Evolutionary conservation across 2,888 invertebrate species (phyloP), one percentile per base, ranked within the genome.

Genomic region (Cataglyphis albicans): DNA sequence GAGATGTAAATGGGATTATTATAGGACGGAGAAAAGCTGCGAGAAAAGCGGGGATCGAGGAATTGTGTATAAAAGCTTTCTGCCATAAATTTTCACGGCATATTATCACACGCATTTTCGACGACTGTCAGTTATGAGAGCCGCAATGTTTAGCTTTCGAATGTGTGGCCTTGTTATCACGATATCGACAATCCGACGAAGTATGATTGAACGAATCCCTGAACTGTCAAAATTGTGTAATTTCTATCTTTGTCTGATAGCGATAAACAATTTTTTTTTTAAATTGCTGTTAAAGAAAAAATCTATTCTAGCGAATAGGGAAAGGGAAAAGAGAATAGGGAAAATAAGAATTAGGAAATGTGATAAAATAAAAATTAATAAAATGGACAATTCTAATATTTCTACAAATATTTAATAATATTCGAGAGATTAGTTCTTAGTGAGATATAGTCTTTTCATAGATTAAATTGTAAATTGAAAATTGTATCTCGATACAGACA

Each of bases 11-110:
- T 21, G 76, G 59, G 35, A 67, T 67, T 57, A 74, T 65, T 52
- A 74, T 81, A 52, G 35, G 35, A 15, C 52, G 44, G n/a, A 52
- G 25, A 25, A 65, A 81, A 81, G 70, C 63, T 38, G 52, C 38
- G 59, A 76, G 84, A 81, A 75, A 83, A 73, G 82, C 68, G 81
- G 80, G 65, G 65, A 83, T 84, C 82, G 86, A 80, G 70, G 82
- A 84, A 82, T 74, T 76, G 72, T 81, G 76, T 73, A 83, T 87
- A 88, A 87, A 81, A 85, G 81, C 80, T 75, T 85, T 74, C 48
- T 55, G 68, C 59, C 85, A 80, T 84, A 86, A 84, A 84, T 87
- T 85, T 44, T 82, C 82, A 55, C 80, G 65, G 68, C 78, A 68
- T 81, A 78, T 81, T 76, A 38, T 61, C 29, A 59, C 67, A 63